Base-by-base conservation (phyloP, 2,888 invertebrate species). In the Hyposoter didymator region DNA sequence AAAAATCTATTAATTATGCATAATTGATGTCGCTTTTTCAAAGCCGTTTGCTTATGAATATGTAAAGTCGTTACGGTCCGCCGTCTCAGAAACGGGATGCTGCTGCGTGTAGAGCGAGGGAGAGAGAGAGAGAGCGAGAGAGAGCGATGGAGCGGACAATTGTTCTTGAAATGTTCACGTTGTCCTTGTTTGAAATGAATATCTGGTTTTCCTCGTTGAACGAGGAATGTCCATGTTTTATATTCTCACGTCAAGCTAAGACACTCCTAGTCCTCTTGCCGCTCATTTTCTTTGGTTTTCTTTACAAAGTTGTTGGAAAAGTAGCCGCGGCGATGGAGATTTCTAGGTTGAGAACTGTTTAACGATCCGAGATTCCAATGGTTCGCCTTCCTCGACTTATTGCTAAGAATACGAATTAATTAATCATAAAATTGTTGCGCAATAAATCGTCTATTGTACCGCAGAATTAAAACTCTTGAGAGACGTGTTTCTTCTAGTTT, bases 151-250 rank as follows among this genome's bases (percentile, higher is more conserved):
- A 19, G 28, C 52, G 39, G 64, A n/a, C 39, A 35, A 64, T 82
- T 66, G 69, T 86, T 82, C 82, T 82, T 84, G 67, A 82, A 76
- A 67, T 12, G 75, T n/a, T 64, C 28, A 19, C 14, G 28, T 70
- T 84, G 73, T 84, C 73, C 81, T 82, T 73, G 78, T 76, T 90
- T 87, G 80, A 89, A 90, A 90, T 87, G 87, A 85, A 85, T 86
- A 89, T 90, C 90, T 90, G 89, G 90, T 91, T 90, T 90, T 91
- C 87, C 91, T 90, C 87, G 88, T 89, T 89, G 80, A 84, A 84
- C 82, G 78, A 82, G 88, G 83, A 89, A 90, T 66, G 90, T 90
- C 88, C 89, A 90, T 90, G 90, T 89, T 89, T 89, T 89, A 59
- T 90, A 89, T 88, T 89, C 85, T 88, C 88, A 83, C 88, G 85